Percentiles rank a stretch among this genome's conserved stretches.
Conservation (phyloP, 1,140 invertebrate genomes). For the Dendrolimus kikuchii region DNA sequence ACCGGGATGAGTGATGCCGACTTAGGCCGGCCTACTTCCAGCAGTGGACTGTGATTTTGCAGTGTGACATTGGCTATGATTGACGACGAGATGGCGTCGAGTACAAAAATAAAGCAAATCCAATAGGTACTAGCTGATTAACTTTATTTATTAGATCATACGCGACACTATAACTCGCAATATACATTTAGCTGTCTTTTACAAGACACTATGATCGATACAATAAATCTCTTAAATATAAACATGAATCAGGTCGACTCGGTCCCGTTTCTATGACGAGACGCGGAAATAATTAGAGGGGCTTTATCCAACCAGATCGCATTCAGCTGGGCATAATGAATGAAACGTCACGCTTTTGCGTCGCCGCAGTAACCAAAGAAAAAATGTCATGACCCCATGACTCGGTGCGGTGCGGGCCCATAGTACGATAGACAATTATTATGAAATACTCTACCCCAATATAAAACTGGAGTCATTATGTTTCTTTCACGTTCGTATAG, state of each 20-base stretch:
- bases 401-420: slow-evolving; percentile 1
- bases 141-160: too few relatives aligned
- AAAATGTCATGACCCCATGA: slow-evolving; percentile 29
- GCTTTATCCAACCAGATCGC: slow-evolving; percentile 56
- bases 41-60: too few relatives aligned
- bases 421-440: neutral
- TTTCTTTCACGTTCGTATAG: too few relatives aligned
- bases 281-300: slow-evolving; percentile 61
- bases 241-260: slow-evolving; percentile 23
- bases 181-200: too few relatives aligned
- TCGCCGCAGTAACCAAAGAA: slow-evolving; percentile 21
- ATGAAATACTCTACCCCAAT: slow-evolving; percentile 6
- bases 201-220: slow-evolving; percentile 8
- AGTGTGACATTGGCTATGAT: too few relatives aligned
- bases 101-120: too few relatives aligned
- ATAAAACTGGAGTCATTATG: too few relatives aligned
- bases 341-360: slow-evolving; percentile 46
- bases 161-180: too few relatives aligned
- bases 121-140: too few relatives aligned
- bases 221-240: slow-evolving; percentile 6
- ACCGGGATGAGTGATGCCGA: too few relatives aligned
- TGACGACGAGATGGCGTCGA: too few relatives aligned
- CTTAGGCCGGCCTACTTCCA: too few relatives aligned
- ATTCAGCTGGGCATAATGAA: slow-evolving; percentile 60
- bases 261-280: slow-evolving; percentile 45